Conservation (phyloP, 1,140 invertebrate species). For the Grapholita molesta region DNA sequence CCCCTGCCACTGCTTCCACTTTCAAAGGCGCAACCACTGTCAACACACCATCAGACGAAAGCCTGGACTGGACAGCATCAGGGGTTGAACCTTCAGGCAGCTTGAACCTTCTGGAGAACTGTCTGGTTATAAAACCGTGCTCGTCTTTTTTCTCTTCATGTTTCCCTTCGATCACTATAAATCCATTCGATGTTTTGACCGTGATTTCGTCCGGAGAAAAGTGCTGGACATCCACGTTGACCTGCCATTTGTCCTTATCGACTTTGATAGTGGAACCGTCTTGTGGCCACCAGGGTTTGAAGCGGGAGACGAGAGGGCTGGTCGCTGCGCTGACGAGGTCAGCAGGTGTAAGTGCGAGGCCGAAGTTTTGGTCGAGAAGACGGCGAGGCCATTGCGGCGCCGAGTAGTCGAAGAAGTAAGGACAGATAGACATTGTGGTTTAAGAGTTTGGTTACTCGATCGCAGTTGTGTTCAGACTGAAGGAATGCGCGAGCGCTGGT, state of each 20-base stretch:
- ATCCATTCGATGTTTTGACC: constrained; percentile 87
- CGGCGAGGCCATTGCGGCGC: constrained; percentile 48
- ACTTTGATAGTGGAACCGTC: constrained; percentile 56
- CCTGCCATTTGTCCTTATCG: constrained; percentile 79
- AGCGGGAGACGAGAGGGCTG: constrained; percentile 44
- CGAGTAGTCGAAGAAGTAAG: constrained; percentile 61
- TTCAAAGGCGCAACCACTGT: constrained; percentile 81
- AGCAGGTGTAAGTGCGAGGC: constrained; percentile 53
- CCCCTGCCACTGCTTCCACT: constrained; percentile 48
- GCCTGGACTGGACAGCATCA: constrained; percentile 82
- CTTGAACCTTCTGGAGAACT: constrained; percentile 85
- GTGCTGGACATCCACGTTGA: constrained; percentile 90
- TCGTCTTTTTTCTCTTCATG: constrained; percentile 88
- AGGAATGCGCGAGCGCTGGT: constrained; percentile 22
- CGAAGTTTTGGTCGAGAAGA: constrained; percentile 62
- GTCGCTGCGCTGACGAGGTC: constrained; percentile 41
- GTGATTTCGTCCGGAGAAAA: constrained; percentile 91
- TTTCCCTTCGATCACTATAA: constrained; percentile 84
- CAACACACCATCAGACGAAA: constrained; percentile 88
- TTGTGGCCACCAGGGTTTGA: constrained; percentile 51
- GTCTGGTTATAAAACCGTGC: constrained; percentile 85
- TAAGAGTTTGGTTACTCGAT: background rate
- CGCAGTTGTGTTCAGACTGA: constrained; percentile 35
- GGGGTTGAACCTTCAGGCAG: constrained; percentile 84
- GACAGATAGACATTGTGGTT: constrained; percentile 51